A percentile compares a stretch with the other conserved stretches of the same genome.
These are phyloP conservation scores for Dryomyza anilis DNA, from an alignment of 2,888 invertebrate species.

Conservation along the genomic window DNA sequence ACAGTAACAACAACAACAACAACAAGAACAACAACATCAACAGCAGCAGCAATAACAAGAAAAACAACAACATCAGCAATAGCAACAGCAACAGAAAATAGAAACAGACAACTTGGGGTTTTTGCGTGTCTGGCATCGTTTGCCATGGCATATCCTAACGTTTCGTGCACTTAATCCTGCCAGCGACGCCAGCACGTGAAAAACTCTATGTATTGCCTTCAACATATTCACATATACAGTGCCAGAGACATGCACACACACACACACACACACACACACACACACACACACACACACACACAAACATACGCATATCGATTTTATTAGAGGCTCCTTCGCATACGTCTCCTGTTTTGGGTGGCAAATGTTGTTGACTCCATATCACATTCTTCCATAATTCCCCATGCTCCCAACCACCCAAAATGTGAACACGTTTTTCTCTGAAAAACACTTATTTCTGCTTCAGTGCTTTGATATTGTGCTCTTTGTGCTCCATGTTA, in stretches of 20 bases:
- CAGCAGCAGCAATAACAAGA: constrained; percentile 51
- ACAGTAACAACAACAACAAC: constrained; percentile 45
- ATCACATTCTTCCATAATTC: neutral
- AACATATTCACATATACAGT: neutral
- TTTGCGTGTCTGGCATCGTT: constrained; percentile 14
- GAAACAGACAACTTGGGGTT: constrained; percentile 7
- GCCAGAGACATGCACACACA: neutral
- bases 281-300: neutral
- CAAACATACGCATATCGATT: constrained; percentile 20
- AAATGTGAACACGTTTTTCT: neutral
- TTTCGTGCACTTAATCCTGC: constrained; percentile 23
- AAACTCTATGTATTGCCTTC: too few relatives aligned
- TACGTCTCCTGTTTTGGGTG: neutral
- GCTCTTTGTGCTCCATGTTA: too few relatives aligned
- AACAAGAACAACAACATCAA: constrained; percentile 41
- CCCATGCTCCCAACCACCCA: neutral
- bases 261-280: neutral
- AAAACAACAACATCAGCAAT: constrained; percentile 35
- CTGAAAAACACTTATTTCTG: too few relatives aligned
- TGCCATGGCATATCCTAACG: constrained; percentile 5
- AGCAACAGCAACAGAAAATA: too few relatives aligned
- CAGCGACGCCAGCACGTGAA: constrained; percentile 22
- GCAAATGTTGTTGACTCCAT: neutral
- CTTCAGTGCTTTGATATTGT: too few relatives aligned
- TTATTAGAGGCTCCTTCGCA: constrained; percentile 5